phyloP scores from a whole-genome alignment of 2,797 vertebrate species.

The Trachops cirrhosus region DNA sequence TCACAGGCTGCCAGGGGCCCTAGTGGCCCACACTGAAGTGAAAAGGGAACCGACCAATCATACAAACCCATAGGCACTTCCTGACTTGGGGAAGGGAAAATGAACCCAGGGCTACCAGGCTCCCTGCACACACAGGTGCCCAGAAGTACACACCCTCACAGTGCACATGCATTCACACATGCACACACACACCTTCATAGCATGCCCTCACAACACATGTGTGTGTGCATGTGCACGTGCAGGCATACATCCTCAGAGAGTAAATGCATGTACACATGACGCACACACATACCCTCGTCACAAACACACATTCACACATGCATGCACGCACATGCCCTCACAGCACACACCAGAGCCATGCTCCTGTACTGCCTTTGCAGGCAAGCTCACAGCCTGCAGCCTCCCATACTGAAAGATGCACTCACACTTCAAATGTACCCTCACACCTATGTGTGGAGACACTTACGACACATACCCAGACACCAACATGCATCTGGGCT shows the following conservation, averaged over 20 bases:
- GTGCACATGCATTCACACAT: neutral
- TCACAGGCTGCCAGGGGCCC: neutral
- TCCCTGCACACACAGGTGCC: neutral
- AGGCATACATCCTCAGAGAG: neutral
- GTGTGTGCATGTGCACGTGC: too few species aligned
- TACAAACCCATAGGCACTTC: neutral
- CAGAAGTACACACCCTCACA: neutral
- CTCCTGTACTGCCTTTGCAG: neutral
- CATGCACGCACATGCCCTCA: neutral
- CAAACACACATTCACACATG: neutral
- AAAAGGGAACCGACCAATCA: neutral
- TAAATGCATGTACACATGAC: neutral
- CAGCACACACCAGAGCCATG: neutral
- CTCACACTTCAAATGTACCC: neutral
- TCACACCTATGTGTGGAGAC: neutral
- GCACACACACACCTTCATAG: too few species aligned
- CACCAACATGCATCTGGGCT: fast-evolving
- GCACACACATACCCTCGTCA: neutral
- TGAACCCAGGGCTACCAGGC: neutral
- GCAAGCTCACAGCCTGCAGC: neutral
- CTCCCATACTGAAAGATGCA: neutral
- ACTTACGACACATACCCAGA: neutral
- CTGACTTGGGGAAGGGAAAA: neutral
- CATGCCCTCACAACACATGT: neutral
- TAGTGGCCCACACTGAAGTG: neutral